Evolutionary conservation across 2,797 vertebrate species (phyloP), one percentile per base, ranked within the genome.

Genomic region (Dipus sagitta): DNA sequence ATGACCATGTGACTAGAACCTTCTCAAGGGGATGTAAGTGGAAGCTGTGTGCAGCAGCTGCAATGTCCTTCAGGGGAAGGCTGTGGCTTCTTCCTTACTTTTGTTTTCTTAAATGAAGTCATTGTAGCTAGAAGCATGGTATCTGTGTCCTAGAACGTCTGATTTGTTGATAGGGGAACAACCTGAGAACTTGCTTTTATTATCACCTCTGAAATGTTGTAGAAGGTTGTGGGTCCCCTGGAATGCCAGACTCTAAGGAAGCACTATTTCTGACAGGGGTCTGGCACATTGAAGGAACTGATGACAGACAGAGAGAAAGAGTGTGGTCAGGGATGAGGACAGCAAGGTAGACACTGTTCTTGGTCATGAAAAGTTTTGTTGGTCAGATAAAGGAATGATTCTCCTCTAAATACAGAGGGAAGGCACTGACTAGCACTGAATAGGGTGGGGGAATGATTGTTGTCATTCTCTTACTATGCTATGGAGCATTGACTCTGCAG

Each of bases 291-390:
- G 20, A 28, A 84, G n/a, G 24, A 79, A 34, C 10, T 62, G 34
- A 86, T n/a, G n/a, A n/a, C n/a, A n/a, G 38, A 34, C 83, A 71
- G 24, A 47, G 88, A 93, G 65, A 54, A 70, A 18, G n/a, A n/a
- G 14, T 24, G 26, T 86, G 38, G 24, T 26, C 20, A 15, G 38
- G 24, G 4, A 21, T 47, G 42, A 71, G 24, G 32, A 42, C 20
- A 12, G 23, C 32, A 42, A 78, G 52, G 7, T 11, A 32, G n/a
- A 70, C 28, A 52, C 32, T 24, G 52, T 17, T 5, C 42, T n/a
- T 88, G 75, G 34, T 79, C 7, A 11, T 7, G 1, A 21, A 54
- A 15, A 2, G 24, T 3, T 58, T 26, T 26, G 18, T 28, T 42
- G 47, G 28, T 10, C 28, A n/a, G 62, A 24, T 30, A 62, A 82